Percentiles rank a stretch among this genome's conserved stretches.
Conservation (phyloP, 2,888 invertebrate species). For the Scaptomyza polygonia region DNA sequence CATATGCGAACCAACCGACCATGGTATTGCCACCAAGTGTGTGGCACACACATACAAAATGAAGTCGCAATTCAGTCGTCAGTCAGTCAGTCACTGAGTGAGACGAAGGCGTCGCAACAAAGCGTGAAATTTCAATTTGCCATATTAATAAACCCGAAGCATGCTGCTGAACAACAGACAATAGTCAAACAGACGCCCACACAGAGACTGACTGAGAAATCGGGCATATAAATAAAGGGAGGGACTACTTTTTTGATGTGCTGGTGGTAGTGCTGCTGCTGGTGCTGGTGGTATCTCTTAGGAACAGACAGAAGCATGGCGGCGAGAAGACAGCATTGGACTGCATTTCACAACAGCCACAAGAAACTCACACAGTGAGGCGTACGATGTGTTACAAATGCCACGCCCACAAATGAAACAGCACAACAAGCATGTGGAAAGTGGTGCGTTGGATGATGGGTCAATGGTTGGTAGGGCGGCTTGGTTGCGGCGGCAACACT, state of each 20-base stretch:
- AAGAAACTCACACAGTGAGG: constrained; percentile 30
- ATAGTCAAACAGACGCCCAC: constrained; percentile 36
- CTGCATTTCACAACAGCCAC: constrained; percentile 68
- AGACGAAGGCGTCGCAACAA: constrained; percentile 37
- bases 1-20: background rate
- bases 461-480: too few species aligned
- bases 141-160: constrained; percentile 69
- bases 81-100: constrained; percentile 1
- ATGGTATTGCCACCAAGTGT: background rate
- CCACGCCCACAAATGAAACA: constrained; percentile 72
- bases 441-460: too few species aligned
- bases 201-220: constrained; percentile 25
- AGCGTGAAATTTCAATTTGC: constrained; percentile 76
- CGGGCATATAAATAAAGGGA: constrained; percentile 1
- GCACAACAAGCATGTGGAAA: constrained; percentile 19
- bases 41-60: constrained; percentile 11
- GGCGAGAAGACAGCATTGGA: constrained; percentile 63
- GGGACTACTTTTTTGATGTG: background rate
- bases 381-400: constrained; percentile 12
- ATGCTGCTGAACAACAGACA: constrained; percentile 47
- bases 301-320: constrained; percentile 25
- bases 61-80: background rate
- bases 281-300: constrained; percentile 16
- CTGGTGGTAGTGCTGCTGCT: background rate
- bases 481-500: constrained; percentile 59